A percentile compares a stretch with the other conserved stretches of the same genome.
Conservation (phyloP, 2,113 vertebrate species). For the Bos javanicus region DNA sequence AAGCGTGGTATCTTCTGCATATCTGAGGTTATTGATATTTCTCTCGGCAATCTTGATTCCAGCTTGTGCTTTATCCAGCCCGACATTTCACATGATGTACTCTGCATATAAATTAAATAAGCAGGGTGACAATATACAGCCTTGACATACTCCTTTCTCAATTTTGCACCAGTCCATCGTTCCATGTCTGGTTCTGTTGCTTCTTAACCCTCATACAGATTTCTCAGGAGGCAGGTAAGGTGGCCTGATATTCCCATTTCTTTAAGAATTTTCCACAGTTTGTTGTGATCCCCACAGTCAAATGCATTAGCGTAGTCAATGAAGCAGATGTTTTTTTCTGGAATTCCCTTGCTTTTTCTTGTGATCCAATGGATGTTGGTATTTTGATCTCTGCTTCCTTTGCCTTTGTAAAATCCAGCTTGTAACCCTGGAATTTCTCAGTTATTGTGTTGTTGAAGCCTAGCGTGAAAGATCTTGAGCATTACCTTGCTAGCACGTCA, state of each 20-base stretch:
- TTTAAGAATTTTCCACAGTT: neutral
- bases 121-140: neutral
- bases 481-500: neutral
- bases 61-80: neutral
- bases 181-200: neutral
- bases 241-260: neutral
- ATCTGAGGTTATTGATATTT: neutral
- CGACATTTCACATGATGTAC: neutral
- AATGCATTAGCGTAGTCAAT: neutral
- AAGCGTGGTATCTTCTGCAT: neutral
- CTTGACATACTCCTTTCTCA: neutral
- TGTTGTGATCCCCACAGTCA: neutral
- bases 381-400: neutral
- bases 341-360: neutral
- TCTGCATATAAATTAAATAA: neutral
- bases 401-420: neutral
- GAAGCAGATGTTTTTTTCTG: neutral
- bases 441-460: neutral
- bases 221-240: neutral
- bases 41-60: neutral
- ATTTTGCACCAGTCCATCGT: neutral
- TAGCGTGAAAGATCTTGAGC: neutral
- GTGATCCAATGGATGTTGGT: neutral
- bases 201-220: neutral
- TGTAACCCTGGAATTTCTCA: neutral